Evolutionary conservation across 2,888 invertebrate genomes (phyloP).

Genomic region (Leptinotarsa peninsularis): DNA sequence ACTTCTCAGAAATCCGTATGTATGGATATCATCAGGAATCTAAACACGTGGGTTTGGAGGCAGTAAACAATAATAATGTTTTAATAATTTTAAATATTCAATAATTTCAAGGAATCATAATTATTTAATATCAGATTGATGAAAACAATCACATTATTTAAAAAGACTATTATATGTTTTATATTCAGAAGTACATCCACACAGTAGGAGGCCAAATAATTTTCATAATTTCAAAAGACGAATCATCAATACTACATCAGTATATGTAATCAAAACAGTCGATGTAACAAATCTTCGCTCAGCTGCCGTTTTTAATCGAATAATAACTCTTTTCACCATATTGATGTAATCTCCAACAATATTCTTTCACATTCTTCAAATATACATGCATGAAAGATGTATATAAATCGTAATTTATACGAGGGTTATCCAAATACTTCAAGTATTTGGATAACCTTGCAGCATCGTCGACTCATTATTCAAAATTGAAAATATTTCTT

Average conservation of each 20-base stretch:
- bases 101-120: background rate
- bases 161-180: background rate
- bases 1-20: no score
- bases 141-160: background rate
- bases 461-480: background rate
- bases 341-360: slow-evolving; percentile 7
- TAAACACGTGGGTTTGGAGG: background rate
- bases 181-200: background rate
- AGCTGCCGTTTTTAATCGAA: slow-evolving; percentile 16
- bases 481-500: background rate
- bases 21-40: no score
- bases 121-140: background rate
- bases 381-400: background rate
- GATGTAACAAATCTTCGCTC: background rate
- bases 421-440: background rate
- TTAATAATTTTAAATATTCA: background rate
- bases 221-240: slow-evolving; percentile 11
- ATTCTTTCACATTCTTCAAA: slow-evolving; percentile 12
- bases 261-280: slow-evolving; percentile 1
- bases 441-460: background rate
- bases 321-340: slow-evolving; percentile 11
- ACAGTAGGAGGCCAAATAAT: background rate
- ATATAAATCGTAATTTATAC: background rate
- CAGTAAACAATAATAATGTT: background rate
- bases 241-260: slow-evolving; percentile 4